Conservation (phyloP, 2,888 invertebrate genomes). For the Hypena proboscidalis region DNA sequence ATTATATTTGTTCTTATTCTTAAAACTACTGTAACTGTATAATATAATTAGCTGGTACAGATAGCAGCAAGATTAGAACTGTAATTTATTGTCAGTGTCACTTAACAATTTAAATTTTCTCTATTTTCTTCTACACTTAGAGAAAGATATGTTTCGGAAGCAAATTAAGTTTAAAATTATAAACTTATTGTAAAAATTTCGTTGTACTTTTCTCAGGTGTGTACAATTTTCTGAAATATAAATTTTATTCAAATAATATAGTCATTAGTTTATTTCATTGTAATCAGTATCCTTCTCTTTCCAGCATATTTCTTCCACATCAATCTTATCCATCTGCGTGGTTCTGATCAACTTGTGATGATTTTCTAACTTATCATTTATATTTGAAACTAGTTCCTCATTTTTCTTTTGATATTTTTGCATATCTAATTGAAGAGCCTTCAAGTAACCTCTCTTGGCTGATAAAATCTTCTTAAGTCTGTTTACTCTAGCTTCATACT, state of each 20-base stretch:
- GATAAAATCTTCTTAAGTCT: constrained; percentile 66
- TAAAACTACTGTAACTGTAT: constrained; percentile 47
- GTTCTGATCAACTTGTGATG: constrained; percentile 55
- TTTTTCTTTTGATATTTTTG: constrained; percentile 77
- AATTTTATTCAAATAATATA: constrained; percentile 77
- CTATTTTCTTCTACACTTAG: constrained; percentile 76
- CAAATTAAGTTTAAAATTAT: constrained; percentile 69
- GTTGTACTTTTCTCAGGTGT: constrained; percentile 82
- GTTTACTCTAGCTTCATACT: constrained; percentile 71
- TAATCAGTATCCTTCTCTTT: constrained; percentile 58
- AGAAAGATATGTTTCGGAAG: constrained; percentile 63
- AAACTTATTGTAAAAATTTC: constrained; percentile 67
- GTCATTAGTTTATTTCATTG: constrained; percentile 61
- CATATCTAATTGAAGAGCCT: constrained; percentile 74
- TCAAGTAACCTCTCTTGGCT: constrained; percentile 74
- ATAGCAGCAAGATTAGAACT: constrained; percentile 66
- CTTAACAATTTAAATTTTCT: constrained; percentile 65
- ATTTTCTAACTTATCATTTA: constrained; percentile 64
- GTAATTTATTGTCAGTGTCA: constrained; percentile 63
- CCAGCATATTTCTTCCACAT: constrained; percentile 59
- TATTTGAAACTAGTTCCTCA: constrained; percentile 63
- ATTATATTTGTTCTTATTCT: constrained; percentile 52
- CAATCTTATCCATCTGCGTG: constrained; percentile 45
- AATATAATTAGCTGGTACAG: constrained; percentile 58
- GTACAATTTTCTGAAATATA: constrained; percentile 85